Base-by-base conservation (phyloP, 2,888 invertebrate genomes). In the Pyrrhia umbra region DNA sequence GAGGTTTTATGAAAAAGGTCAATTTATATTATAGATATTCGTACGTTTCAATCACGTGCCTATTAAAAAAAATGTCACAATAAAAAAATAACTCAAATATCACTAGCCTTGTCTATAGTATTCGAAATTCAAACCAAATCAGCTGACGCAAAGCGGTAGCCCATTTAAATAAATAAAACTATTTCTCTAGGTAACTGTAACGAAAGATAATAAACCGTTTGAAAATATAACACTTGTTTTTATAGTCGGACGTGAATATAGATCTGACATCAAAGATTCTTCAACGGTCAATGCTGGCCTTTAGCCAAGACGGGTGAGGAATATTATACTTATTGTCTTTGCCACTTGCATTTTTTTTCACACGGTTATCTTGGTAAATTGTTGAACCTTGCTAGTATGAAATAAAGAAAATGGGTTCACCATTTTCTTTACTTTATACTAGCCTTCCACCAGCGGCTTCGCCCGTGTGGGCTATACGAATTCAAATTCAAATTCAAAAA, bases 181-280 rank as follows among this genome's bases (percentile, higher is more conserved):
- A 67, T 68, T 55, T 66, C 61, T 72, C 69, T 74, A 30, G 70
- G 77, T 77, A 75, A 77, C 61, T 75, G 75, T 77, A 59, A 75
- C 73, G 65, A 74, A 68, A 62, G 65, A 63, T 30, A 76, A 74
- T 78, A 78, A 76, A 78, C 63, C 57, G 59, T 39, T 64, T 59
- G 64, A 77, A 77, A 74, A 77, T 71, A 68, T 59, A 68, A 66
- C 66, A 64, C 70, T 76, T 56, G 57, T 67, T 60, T 57, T 67
- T 58, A 57, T 18, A 66, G 46, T 40, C 59, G 40, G 47, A 46
- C 51, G 61, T 55, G 61, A 70, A 76, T 73, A 52, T 75, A 65
- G 49, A 52, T 47, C 68, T 74, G 71, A 75, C 68, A 74, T 77
- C 79, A 77, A 74, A 78, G 68, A 63, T 57, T 6, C 45, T 60